A percentile compares a stretch with the other conserved stretches of the same genome.
Evolutionary conservation across 2,113 vertebrate species (phyloP).

Genomic region (Myrmophylax atrothorax): DNA sequence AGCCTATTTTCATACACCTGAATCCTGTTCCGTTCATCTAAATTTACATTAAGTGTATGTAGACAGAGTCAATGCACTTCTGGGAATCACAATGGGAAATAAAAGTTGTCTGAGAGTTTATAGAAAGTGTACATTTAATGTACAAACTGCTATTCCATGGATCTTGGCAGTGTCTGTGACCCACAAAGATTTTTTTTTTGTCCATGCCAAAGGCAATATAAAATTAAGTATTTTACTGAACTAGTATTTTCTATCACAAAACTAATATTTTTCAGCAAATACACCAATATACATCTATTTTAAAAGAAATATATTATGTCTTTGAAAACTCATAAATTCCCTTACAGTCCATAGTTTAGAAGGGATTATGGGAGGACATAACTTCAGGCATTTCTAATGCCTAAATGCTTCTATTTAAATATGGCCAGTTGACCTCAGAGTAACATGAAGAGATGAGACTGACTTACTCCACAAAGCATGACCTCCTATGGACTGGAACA

Average conservation of each 20-base stretch:
- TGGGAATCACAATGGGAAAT: not conserved
- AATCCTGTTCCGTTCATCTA: not conserved
- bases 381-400: not conserved
- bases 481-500: not conserved
- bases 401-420: not conserved
- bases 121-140: not conserved
- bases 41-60: no score
- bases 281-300: not conserved
- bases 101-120: not conserved
- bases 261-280: not conserved
- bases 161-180: not conserved
- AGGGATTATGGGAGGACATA: fast-evolving
- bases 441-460: not conserved
- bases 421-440: not conserved
- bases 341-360: not conserved
- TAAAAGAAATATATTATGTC: not conserved
- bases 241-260: not conserved
- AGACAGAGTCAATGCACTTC: not conserved
- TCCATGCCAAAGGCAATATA: not conserved
- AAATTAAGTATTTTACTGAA: not conserved
- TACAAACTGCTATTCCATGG: not conserved
- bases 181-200: not conserved
- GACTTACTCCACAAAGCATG: not conserved
- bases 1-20: not conserved
- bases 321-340: not conserved